Conservation (phyloP, 1,140 invertebrate species). For the Manduca sexta region DNA sequence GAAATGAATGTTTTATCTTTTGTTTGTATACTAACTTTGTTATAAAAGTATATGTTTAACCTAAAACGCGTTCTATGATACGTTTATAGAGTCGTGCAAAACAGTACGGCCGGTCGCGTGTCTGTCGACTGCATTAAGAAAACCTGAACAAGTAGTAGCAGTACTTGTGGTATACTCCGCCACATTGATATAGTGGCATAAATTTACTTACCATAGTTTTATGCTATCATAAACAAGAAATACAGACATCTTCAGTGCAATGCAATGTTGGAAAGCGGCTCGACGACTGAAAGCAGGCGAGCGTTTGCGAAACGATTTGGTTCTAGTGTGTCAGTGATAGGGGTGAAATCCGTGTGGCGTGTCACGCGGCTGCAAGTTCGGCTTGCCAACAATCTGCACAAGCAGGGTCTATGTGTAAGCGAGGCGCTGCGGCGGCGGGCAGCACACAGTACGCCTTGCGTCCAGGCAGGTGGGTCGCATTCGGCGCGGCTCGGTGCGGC, state of each 20-base stretch:
- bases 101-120: no score
- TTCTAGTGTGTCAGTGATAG: conserved; percentile 45
- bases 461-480: conserved; percentile 25
- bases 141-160: not conserved
- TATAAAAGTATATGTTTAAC: no score
- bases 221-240: conserved; percentile 63
- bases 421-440: conserved; percentile 35
- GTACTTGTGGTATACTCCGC: conserved; percentile 16
- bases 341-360: conserved; percentile 46
- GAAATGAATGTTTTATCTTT: not conserved
- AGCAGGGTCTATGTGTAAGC: conserved; percentile 38
- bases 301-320: conserved; percentile 23
- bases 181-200: conserved; percentile 38
- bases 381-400: conserved; percentile 53
- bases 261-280: conserved; percentile 33
- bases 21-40: no score
- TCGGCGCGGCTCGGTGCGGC: conserved; percentile 15
- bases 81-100: no score
- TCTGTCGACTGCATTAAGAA: no score
- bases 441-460: conserved; percentile 29
- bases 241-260: conserved; percentile 58
- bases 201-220: conserved; percentile 57
- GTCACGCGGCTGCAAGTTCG: conserved; percentile 33
- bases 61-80: no score
- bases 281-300: conserved; percentile 24